A percentile compares a stretch with the other conserved stretches of the same genome.
phyloP scores from a whole-genome alignment of 2,888 invertebrate species.

The Vannuccia rotundouncinata region DNA sequence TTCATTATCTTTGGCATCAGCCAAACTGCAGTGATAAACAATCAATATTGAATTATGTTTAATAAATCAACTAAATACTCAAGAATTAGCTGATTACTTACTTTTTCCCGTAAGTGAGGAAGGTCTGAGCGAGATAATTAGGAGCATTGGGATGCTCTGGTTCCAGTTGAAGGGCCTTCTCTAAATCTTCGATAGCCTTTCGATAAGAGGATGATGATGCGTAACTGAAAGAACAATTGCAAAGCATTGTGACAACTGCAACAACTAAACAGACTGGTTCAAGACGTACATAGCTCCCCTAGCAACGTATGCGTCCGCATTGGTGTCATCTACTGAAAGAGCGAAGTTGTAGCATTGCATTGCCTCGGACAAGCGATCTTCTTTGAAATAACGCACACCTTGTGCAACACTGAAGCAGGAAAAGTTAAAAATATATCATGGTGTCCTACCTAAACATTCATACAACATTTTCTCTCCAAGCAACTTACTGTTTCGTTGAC shows the following conservation, averaged over 20 bases:
- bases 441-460: background rate
- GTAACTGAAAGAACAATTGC: slow-evolving; percentile 60
- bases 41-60: background rate
- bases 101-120: slow-evolving; percentile 67
- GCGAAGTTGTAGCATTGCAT: slow-evolving; percentile 53
- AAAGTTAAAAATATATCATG: no score
- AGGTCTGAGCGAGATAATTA: slow-evolving; percentile 85
- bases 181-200: slow-evolving; percentile 87
- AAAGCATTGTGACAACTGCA: no score
- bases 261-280: no score
- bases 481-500: slow-evolving; percentile 2
- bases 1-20: slow-evolving; percentile 42
- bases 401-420: slow-evolving; percentile 70
- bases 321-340: slow-evolving; percentile 60
- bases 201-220: slow-evolving; percentile 88
- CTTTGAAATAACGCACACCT: slow-evolving; percentile 87
- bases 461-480: background rate
- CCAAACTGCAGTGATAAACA: slow-evolving; percentile 41
- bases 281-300: slow-evolving; percentile 69
- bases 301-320: slow-evolving; percentile 77
- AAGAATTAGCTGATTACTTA: no score
- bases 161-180: slow-evolving; percentile 78
- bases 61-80: background rate
- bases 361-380: slow-evolving; percentile 61
- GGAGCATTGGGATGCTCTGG: slow-evolving; percentile 83